Conservation (phyloP, 2,797 vertebrate species). For the Sebastes taczanowskii region DNA sequence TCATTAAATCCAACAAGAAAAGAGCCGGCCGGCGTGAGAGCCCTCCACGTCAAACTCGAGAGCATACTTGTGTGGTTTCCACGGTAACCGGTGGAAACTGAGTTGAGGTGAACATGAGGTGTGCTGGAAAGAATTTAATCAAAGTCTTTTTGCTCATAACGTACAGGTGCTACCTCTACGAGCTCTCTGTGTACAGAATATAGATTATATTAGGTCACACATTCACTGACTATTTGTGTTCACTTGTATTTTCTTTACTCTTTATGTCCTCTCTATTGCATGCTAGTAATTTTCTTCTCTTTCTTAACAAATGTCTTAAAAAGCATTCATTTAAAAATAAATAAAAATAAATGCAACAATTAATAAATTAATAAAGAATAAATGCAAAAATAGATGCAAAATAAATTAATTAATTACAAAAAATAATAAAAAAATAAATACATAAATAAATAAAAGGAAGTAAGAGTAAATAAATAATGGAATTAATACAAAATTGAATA, state of each 20-base stretch:
- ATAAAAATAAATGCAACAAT: too few relatives aligned
- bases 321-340: too few relatives aligned
- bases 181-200: not conserved
- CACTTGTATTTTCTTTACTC: too few relatives aligned
- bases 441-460: too few relatives aligned
- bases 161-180: rapidly evolving
- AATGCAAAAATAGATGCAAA: too few relatives aligned
- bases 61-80: conserved; percentile 63
- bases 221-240: too few relatives aligned
- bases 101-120: not conserved
- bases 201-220: not conserved
- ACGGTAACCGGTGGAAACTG: conserved; percentile 36
- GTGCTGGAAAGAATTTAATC: not conserved
- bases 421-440: too few relatives aligned
- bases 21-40: conserved; percentile 36
- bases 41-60: conserved; percentile 54
- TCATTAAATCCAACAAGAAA: conserved; percentile 64
- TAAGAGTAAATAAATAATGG: too few relatives aligned
- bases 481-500: rapidly evolving
- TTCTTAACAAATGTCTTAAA: too few relatives aligned
- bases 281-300: too few relatives aligned
- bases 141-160: not conserved
- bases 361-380: rapidly evolving
- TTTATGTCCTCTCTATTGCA: too few relatives aligned
- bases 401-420: too few relatives aligned